Evolutionary conservation across 1,140 invertebrate species (phyloP).

Genomic region (Drosophila mayri): DNA sequence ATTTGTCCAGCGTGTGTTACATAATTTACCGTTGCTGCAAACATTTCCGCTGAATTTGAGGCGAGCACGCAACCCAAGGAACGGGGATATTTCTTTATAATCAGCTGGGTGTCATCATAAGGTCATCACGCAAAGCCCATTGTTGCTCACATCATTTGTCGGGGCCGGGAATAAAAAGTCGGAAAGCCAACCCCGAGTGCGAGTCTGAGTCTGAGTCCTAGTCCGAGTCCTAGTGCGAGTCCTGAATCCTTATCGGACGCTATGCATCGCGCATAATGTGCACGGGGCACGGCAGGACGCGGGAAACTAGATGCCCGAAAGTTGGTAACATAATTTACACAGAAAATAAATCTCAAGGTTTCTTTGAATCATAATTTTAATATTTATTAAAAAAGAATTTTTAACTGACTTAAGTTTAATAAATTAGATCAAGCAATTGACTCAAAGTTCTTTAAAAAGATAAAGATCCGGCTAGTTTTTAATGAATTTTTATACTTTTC

Average conservation of each 20-base stretch:
- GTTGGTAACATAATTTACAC: slow-evolving; percentile 10
- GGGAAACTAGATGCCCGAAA: slow-evolving; percentile 20
- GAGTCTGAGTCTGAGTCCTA: slow-evolving; percentile 11
- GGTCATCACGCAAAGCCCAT: slow-evolving; percentile 73
- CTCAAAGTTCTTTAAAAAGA: not conserved
- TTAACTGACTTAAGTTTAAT: fast-evolving
- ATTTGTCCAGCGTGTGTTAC: slow-evolving; percentile 62
- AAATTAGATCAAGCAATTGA: not conserved
- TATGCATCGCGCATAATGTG: slow-evolving; percentile 78
- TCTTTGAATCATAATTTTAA: no score
- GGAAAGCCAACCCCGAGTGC: slow-evolving; percentile 45
- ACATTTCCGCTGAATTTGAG: slow-evolving; percentile 82
- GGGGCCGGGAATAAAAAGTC: slow-evolving; percentile 32
- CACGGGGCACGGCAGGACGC: slow-evolving; percentile 56
- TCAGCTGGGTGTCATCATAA: slow-evolving; percentile 84
- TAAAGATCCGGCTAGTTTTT: no score
- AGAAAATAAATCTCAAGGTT: not conserved
- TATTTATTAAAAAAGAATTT: not conserved
- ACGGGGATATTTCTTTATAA: slow-evolving; percentile 75
- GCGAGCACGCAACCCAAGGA: slow-evolving; percentile 51
- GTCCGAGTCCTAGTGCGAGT: slow-evolving; percentile 15
- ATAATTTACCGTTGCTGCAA: slow-evolving; percentile 80
- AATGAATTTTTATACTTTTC: not conserved
- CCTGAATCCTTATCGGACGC: slow-evolving; percentile 57
- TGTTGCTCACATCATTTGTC: slow-evolving; percentile 54